A percentile compares a stretch with the other conserved stretches of the same genome.
These are phyloP conservation scores for Drosophila tropicalis DNA, from an alignment of 1,140 invertebrate species.

Conservation along the genomic window DNA sequence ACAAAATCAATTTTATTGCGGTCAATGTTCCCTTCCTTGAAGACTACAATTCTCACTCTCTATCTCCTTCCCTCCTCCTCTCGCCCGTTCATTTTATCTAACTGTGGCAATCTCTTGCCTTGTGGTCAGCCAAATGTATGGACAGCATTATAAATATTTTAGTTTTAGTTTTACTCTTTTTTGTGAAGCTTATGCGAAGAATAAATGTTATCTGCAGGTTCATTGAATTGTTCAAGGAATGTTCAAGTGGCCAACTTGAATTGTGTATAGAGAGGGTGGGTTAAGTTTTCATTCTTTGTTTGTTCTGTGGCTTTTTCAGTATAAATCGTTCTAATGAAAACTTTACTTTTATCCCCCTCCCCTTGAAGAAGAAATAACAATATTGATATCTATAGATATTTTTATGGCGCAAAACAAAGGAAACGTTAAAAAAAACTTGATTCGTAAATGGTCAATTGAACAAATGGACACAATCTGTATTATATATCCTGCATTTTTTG, in stretches of 20 bases:
- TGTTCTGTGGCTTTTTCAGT: constrained; percentile 16
- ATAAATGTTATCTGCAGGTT: constrained; percentile 29
- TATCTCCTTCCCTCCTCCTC: constrained; percentile 1
- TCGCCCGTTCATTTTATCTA: constrained; percentile 31
- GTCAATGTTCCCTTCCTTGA: constrained; percentile 8
- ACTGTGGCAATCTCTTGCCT: constrained; percentile 15
- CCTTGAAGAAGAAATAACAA: too few relatives aligned
- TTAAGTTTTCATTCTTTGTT: background rate
- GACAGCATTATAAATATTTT: constrained; percentile 58
- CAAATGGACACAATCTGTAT: too few relatives aligned
- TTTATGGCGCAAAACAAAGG: too few relatives aligned
- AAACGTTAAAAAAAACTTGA: too few relatives aligned
- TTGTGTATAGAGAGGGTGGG: background rate
- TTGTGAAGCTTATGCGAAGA: constrained; percentile 38
- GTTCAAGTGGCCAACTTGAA: constrained; percentile 29
- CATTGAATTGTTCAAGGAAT: constrained; percentile 43
- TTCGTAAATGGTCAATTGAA: too few relatives aligned
- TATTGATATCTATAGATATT: background rate
- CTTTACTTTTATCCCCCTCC: background rate
- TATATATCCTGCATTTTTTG: too few relatives aligned
- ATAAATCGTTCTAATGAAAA: constrained; percentile 22
- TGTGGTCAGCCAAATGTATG: constrained; percentile 55
- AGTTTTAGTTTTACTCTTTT: constrained; percentile 31
- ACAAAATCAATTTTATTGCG: constrained; percentile 53
- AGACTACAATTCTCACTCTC: background rate